Base-by-base conservation (phyloP, 2,888 invertebrate genomes). In the Chydorus sphaericus region DNA sequence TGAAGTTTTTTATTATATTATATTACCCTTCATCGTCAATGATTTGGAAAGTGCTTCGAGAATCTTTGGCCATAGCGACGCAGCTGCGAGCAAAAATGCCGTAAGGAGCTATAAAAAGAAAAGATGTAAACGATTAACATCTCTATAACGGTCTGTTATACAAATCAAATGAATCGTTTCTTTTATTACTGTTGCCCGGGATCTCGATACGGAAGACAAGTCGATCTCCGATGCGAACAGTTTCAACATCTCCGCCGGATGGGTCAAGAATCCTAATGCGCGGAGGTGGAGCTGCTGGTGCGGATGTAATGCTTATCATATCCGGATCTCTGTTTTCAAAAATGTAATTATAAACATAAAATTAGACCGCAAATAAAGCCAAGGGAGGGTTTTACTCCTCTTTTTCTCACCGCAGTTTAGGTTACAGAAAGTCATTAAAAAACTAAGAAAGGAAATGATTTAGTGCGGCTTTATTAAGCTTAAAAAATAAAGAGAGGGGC, bases 11-110 rank as follows among this genome's bases (percentile, higher is more conserved):
- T 30, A 29, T 48, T 30, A 26, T 56, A 48, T 29, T 20, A 37
- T 4, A 76, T 68, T 65, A 83, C 83, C 92, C 92, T 70, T 91
- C 88, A 68, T 92, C 91, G 66, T 92, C 91, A 66, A 92, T 92
- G 66, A 93, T 92, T 69, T 91, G 89, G 80, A 92, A 92, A 30
- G 91, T 92, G 68, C 89, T 91, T 73, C 91, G 87, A 4, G 91
- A 89, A 70, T 93, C 92, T 73, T 92, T 93, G 57, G 92, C 92
- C 92, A 93, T 92, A 59, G 92, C 92, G 58, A 92, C 89, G 72
- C 92, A 93, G 68, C 91, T 92, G 68, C 92, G 81, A 44, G 92
- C 92, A 69, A 92, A 92, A 66, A 92, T 92, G 64, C 92, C 92
- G 67, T 92, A 92, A 5, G 92, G 92, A 71, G 92, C 92, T 92